Evolutionary conservation across 92 coral and sea anemone species (phyloP).

Genomic region (Plumapathes pennacea): DNA sequence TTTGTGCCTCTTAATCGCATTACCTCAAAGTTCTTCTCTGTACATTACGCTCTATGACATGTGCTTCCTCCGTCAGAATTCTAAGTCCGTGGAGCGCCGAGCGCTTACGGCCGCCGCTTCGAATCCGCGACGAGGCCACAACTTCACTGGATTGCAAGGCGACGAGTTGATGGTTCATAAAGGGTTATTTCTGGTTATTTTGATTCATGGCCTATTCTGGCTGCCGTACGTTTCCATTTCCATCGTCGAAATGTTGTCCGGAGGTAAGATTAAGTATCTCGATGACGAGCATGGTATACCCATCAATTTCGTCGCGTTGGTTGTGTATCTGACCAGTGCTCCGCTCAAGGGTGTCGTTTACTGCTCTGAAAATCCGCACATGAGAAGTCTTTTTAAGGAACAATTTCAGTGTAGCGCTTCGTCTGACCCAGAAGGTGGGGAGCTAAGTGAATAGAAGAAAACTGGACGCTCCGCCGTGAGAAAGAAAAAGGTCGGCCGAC

Average conservation of each 20-base stretch:
- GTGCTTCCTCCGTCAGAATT: constrained; percentile 44
- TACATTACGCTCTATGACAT: constrained; percentile 63
- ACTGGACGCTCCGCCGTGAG: no score
- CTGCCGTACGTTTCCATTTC: constrained; percentile 62
- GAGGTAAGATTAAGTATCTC: constrained; percentile 11
- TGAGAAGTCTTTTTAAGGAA: constrained; percentile 49
- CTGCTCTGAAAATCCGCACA: constrained; percentile 77
- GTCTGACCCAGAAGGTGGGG: background rate
- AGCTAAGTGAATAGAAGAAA: no score
- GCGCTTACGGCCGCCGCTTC: constrained; percentile 17
- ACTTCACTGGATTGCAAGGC: constrained; percentile 38
- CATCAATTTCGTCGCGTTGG: constrained; percentile 59
- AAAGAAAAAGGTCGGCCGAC: no score
- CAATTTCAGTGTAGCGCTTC: constrained; percentile 49
- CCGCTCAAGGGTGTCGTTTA: constrained; percentile 58
- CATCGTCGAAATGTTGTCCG: constrained; percentile 37
- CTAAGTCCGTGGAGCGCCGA: constrained; percentile 58
- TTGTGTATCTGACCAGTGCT: constrained; percentile 56
- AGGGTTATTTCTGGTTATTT: constrained; percentile 51
- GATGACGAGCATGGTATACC: constrained; percentile 56
- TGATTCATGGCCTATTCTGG: constrained; percentile 70
- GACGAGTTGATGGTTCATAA: constrained; percentile 64
- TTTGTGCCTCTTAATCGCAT: constrained; percentile 42
- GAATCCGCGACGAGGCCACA: constrained; percentile 43
- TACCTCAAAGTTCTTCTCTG: constrained; percentile 57